These are phyloP conservation scores for Neofelis nebulosa DNA, from an alignment of 2,113 vertebrate species.

Conservation along the genomic window DNA sequence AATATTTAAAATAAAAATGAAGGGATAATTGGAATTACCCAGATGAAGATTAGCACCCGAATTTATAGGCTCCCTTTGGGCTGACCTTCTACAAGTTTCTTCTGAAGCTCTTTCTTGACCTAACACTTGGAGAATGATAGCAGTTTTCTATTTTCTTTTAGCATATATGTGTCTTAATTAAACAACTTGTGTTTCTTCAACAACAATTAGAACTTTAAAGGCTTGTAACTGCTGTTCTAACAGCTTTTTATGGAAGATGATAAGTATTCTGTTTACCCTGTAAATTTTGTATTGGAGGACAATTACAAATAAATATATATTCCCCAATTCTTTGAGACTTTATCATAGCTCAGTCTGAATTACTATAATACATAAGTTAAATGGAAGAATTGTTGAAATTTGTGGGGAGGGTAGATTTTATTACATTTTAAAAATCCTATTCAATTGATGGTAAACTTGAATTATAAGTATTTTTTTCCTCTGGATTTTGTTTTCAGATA, in stretches of 20 bases:
- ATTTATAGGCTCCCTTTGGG: neutral
- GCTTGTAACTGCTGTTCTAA: neutral
- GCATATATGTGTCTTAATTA: neutral
- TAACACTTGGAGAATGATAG: neutral
- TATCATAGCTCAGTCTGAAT: neutral
- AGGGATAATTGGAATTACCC: neutral
- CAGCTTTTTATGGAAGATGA: neutral
- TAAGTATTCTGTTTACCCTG: neutral
- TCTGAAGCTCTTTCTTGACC: neutral
- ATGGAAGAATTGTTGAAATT: neutral
- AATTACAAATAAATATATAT: neutral
- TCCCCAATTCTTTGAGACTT: neutral
- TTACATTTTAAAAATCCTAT: neutral
- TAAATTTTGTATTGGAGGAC: neutral
- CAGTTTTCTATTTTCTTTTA: neutral
- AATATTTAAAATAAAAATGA: constrained; percentile 11
- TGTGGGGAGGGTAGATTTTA: neutral
- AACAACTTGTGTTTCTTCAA: neutral
- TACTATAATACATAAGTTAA: neutral
- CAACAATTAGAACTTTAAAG: neutral
- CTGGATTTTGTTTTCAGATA: constrained; percentile 35
- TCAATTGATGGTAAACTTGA: neutral
- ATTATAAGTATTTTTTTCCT: constrained; percentile 10
- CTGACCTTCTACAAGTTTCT: neutral
- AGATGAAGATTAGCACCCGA: neutral